Base-by-base conservation (phyloP, 2,113 vertebrate genomes). In the Pseudolaguvia tuberculata region DNA sequence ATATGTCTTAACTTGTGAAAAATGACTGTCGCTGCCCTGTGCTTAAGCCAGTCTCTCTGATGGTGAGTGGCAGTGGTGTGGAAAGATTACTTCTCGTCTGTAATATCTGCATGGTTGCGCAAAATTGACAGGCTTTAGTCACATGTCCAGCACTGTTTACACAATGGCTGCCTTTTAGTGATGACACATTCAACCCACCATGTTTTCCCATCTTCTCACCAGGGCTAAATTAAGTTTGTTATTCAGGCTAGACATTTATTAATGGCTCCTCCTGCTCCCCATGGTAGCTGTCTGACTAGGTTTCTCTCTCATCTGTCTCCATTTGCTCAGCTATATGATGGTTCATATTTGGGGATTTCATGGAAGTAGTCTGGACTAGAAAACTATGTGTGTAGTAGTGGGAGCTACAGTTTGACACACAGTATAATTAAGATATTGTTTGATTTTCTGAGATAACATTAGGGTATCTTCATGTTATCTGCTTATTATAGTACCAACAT, bases 161-260 rank as follows among this genome's bases (percentile, higher is more conserved):
- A 25, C 35, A 12, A 51, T 53, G 23, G 51, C 67, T 72, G 47
- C 59, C 13, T 14, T 58, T 50, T 52, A 57, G 62, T 75, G 67
- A 78, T 56, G 61, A 12, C 59, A 69, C 66, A 42, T 81, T 79
- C 67, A 21, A 69, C 69, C 47, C 58, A 63, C 23, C 35, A 21
- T 51, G 21, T 45, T 70, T 50, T 67, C 61, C 61, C 68, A 72
- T 73, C 61, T 72, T 81, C 62, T 69, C 69, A 76, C 76, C 69
- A 63, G 73, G 25, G 65, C 77, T 79, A 78, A 75, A 73, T 81
- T 72, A 78, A 72, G 76, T 62, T 51, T 78, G 63, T 31, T 78
- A 75, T 53, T 78, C 78, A 72, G 67, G 39, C 70, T 70, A 73
- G 66, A 71, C 31, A 10, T 77, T 77, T 79, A 75, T 77, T 78